Evolutionary conservation across 2,797 vertebrate genomes (phyloP), one percentile per base, ranked within the genome.

Genomic region (Sciaenops ocellatus): DNA sequence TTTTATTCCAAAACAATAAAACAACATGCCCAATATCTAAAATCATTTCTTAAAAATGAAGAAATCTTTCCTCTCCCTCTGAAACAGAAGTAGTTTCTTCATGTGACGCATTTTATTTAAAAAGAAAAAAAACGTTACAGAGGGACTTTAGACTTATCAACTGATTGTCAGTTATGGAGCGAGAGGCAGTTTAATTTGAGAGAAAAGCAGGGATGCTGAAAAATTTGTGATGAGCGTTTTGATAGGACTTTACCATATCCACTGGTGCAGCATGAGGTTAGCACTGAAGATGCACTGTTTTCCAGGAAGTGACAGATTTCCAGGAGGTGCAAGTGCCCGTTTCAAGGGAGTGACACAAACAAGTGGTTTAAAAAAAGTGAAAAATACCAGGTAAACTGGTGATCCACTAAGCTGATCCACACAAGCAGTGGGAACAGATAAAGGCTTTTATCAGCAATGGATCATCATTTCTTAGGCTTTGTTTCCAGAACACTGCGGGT

Each of bases 281-380:
- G n/a, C 73, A 41, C 30, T 59, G 64, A 78, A 78, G 77, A 85
- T 52, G 51, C n/a, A 5, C 34, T 22, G 61, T 69, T 83, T 88
- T 85, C 77, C 50, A 65, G 30, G 78, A 87, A 78, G 22, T 48
- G 62, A 70, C 48, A 54, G 50, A 69, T 83, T 80, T 83, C 76
- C 63, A 80, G 80, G 70, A 83, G 76, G 28, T 59, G 55, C 41
- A 60, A 76, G 55, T 38, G 18, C 54, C 61, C 42, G 54, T 77
- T 76, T 74, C 56, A 82, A 42, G 73, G 62, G 41, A 75, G 71
- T 48, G 73, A 74, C 77, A 82, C 30, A 81, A 80, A 88, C 52
- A 81, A 76, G 76, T 55, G 68, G 52, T 52, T 66, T 69, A 73
- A 85, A 78, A 78, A 55, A 80, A 6, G 30, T 48, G 12, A 75